These are phyloP conservation scores for Holothuria glaberrima DNA, from an alignment of 35 echinoderm and acorn worm genomes.

Conservation along the genomic window DNA sequence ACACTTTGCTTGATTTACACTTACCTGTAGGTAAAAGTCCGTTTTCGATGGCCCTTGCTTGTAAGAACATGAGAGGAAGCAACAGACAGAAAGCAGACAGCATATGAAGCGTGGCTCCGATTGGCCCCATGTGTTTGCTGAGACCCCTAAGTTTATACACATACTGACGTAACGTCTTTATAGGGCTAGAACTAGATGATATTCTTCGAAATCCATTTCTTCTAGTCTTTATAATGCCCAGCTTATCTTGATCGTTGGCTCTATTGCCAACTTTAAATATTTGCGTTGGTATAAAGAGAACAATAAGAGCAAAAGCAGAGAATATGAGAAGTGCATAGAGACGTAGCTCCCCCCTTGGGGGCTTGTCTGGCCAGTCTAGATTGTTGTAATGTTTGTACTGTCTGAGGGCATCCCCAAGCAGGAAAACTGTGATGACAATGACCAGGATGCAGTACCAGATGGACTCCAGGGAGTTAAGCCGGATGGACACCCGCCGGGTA, in stretches of 20 bases:
- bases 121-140: slow-evolving; percentile 86
- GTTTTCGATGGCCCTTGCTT: slow-evolving; percentile 90
- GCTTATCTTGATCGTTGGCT: slow-evolving; percentile 89
- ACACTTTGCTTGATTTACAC: background rate
- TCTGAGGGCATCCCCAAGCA: slow-evolving; percentile 72
- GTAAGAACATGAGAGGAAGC: slow-evolving; percentile 91
- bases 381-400: slow-evolving; percentile 83
- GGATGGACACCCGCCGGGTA: slow-evolving; percentile 62
- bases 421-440: slow-evolving; percentile 70
- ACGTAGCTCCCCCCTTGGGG: slow-evolving; percentile 37
- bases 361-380: slow-evolving; percentile 80
- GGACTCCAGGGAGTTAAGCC: slow-evolving; percentile 87
- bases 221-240: slow-evolving; percentile 73
- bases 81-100: slow-evolving; percentile 97
- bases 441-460: slow-evolving; percentile 93
- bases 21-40: slow-evolving; percentile 75
- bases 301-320: slow-evolving; percentile 72
- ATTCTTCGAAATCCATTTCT: slow-evolving; percentile 39
- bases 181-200: background rate
- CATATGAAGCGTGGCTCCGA: slow-evolving; percentile 87
- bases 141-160: slow-evolving; percentile 18
- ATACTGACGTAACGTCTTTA: slow-evolving; percentile 19
- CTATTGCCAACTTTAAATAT: slow-evolving; percentile 91
- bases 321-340: slow-evolving; percentile 78
- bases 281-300: slow-evolving; percentile 94